Conservation (phyloP, 2,888 invertebrate genomes). For the Luperina testacea region DNA sequence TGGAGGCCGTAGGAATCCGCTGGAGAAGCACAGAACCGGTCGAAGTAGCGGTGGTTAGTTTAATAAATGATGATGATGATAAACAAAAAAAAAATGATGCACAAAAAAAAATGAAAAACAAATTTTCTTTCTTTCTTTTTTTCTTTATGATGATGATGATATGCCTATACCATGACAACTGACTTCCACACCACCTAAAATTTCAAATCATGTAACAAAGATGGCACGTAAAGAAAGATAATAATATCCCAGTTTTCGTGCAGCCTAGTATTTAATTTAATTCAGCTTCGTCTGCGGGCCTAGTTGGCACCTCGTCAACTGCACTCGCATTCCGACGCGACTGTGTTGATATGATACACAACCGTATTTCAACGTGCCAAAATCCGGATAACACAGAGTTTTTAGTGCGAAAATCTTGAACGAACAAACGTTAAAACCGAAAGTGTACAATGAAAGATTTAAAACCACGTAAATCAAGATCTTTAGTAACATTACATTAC, state of each 20-base stretch:
- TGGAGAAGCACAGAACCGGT: no score
- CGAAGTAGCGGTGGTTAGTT: no score
- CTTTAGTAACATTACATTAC: slow-evolving; percentile 20
- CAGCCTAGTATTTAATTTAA: slow-evolving; percentile 69
- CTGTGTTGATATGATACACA: slow-evolving; percentile 69
- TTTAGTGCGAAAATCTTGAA: slow-evolving; percentile 45
- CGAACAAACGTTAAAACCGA: slow-evolving; percentile 32
- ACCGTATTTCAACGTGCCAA: slow-evolving; percentile 62
- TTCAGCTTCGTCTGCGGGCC: slow-evolving; percentile 65
- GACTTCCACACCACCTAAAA: background rate
- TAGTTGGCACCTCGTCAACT: slow-evolving; percentile 74
- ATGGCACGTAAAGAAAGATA: slow-evolving; percentile 62
- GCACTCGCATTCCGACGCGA: slow-evolving; percentile 67
- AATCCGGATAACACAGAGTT: slow-evolving; percentile 31
- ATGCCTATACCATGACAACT: background rate
- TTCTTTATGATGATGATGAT: no score
- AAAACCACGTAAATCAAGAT: slow-evolving; percentile 42
- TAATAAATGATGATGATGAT: no score
- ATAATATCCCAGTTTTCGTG: slow-evolving; percentile 65
- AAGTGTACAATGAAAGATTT: slow-evolving; percentile 47
- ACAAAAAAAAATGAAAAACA: no score
- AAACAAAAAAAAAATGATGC: no score
- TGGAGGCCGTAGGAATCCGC: background rate
- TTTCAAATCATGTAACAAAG: slow-evolving; percentile 35
- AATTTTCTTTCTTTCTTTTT: no score